Percentiles rank a stretch among this genome's conserved stretches.
phyloP scores from a whole-genome alignment of 2,113 vertebrate species.

The Callorhinus ursinus region DNA sequence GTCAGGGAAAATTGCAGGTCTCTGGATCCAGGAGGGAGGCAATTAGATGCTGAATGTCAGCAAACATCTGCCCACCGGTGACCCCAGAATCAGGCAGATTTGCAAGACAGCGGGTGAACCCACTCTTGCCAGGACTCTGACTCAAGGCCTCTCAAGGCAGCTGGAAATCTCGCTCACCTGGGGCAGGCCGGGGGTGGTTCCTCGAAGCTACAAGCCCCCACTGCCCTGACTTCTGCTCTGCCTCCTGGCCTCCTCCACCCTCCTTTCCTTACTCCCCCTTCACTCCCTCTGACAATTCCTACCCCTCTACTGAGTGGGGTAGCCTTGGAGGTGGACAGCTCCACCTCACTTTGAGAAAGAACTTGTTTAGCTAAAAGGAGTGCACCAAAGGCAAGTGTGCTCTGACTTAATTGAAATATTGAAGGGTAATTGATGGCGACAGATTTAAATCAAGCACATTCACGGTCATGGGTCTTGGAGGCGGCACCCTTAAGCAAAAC shows the following conservation, averaged over 20 bases:
- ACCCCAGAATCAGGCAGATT: background rate
- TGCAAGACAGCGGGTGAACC: background rate
- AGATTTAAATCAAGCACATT: background rate
- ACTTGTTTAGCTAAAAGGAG: background rate
- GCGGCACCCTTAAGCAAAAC: background rate
- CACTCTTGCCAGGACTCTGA: background rate
- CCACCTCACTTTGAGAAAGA: background rate
- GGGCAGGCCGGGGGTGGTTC: background rate
- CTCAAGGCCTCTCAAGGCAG: background rate
- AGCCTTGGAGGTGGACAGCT: fast-evolving
- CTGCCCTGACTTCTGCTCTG: background rate
- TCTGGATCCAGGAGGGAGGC: background rate
- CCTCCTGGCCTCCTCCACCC: background rate
- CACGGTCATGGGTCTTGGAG: background rate
- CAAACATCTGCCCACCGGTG: background rate
- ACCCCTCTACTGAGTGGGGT: background rate
- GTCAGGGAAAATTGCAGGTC: background rate
- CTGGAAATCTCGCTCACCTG: background rate
- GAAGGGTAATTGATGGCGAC: background rate
- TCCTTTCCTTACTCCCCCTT: background rate
- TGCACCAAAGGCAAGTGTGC: background rate
- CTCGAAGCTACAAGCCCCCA: fast-evolving
- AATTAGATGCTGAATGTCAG: background rate
- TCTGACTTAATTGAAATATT: background rate
- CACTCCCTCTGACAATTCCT: background rate